A percentile compares a stretch with the other conserved stretches of the same genome.
Conservation (phyloP, 2,797 vertebrate genomes). For the Synaphobranchus kaupii region DNA sequence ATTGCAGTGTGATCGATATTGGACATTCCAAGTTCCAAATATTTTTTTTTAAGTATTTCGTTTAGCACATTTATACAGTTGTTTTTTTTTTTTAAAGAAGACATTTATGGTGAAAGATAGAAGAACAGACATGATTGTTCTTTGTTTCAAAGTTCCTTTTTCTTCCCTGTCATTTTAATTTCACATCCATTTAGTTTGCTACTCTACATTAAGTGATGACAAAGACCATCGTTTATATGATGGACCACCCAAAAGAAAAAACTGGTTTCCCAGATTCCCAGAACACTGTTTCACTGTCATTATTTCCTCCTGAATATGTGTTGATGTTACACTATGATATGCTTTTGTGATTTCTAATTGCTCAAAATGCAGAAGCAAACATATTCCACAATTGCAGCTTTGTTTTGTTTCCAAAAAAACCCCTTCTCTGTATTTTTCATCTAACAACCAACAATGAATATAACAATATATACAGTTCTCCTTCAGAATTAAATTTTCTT, state of each 20-base stretch:
- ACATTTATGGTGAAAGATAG: too few species aligned
- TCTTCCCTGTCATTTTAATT: not conserved
- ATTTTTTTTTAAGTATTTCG: too few species aligned
- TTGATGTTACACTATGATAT: not conserved
- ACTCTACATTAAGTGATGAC: not conserved
- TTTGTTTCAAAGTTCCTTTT: not conserved
- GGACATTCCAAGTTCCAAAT: too few species aligned
- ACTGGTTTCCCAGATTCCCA: not conserved
- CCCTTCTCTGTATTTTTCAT: too few species aligned
- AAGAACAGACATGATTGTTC: not conserved
- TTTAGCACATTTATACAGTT: too few species aligned
- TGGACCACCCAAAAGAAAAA: not conserved
- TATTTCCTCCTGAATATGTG: not conserved
- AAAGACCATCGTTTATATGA: not conserved
- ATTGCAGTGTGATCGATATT: too few species aligned
- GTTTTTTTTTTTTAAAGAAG: too few species aligned
- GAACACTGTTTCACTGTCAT: not conserved
- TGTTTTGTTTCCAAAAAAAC: not conserved
- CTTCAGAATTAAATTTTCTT: too few species aligned
- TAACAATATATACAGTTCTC: too few species aligned
- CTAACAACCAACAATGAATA: too few species aligned
- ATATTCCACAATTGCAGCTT: not conserved
- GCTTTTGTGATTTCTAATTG: not conserved
- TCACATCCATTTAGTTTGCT: not conserved
- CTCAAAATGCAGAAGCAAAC: not conserved